phyloP scores from a whole-genome alignment of 2,797 vertebrate species.

The Glossophaga mutica region DNA sequence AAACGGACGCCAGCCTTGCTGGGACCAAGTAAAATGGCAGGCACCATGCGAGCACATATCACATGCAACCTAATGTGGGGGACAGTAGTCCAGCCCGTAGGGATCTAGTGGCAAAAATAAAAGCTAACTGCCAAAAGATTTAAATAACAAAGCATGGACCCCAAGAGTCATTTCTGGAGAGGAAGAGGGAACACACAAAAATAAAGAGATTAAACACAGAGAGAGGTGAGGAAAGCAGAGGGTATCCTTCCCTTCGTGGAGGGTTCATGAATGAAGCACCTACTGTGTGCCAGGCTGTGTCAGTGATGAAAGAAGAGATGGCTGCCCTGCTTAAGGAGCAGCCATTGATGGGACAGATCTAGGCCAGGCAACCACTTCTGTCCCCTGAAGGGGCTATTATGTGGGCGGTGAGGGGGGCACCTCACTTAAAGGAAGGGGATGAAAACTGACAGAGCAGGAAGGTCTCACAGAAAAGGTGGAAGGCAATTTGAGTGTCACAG shows the following conservation, averaged over 20 bases:
- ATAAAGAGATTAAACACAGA: background rate
- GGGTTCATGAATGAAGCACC: background rate
- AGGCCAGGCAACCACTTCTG: background rate
- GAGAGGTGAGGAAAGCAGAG: fast-evolving
- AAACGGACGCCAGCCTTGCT: background rate
- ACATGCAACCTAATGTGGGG: background rate
- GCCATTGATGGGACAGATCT: too few relatives aligned
- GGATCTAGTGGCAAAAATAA: background rate
- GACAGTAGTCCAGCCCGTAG: background rate
- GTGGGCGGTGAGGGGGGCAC: background rate
- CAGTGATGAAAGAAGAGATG: fast-evolving
- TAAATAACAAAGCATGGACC: background rate
- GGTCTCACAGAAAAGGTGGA: background rate
- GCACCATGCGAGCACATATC: background rate
- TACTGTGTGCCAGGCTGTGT: background rate
- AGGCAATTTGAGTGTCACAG: background rate
- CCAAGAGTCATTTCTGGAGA: background rate
- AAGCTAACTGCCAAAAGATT: background rate
- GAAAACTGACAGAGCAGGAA: background rate
- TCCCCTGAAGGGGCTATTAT: fast-evolving
- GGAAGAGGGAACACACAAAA: background rate
- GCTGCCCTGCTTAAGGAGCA: background rate
- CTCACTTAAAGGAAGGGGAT: background rate
- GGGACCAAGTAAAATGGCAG: background rate
- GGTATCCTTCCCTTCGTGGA: background rate